Evolutionary conservation across 1,140 invertebrate species (phyloP), one percentile per base, ranked within the genome.

Genomic region (Macrobrachium rosenbergii): DNA sequence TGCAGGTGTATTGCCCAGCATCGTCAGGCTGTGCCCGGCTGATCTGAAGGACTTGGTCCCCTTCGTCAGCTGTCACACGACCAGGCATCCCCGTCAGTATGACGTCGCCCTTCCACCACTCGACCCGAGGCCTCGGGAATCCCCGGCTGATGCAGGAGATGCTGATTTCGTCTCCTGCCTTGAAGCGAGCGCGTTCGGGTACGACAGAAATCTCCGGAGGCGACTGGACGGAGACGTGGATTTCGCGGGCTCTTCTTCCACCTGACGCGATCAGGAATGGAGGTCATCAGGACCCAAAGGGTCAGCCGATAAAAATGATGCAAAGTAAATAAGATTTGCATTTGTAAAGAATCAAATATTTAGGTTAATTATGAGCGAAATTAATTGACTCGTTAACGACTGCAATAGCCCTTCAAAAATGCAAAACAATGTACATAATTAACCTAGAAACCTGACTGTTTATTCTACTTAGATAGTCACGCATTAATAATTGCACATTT

Each of bases 1-100:
- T 86, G 90, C 94, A 94, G 10, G 92, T 93, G 88, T 93, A 94
- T 14, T 88, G 90, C 28, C 92, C 92, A 14, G 84, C 89, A 88
- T 94, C 93, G 58, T 90, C 90, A 3, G 91, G 89, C 14, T 90
- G 62, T 6, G 86, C 85, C 14, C 52, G 73, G 43, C 88, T 90
- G 37, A 91, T 88, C 37, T 73, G 69, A 2, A 91, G 82, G 6
- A 78, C 73, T 16, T 37, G 60, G 5, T 69, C 14, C 8, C 58
- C 77, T 0, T 45, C 16, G 28, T 21, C 58, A 14, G 28, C 21
- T 12, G 67, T 37, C 7, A 52, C 52, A 21, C 59, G 52, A 6
- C 60, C 62, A 19, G 16, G 21, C 8, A 14, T 7, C n/a, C 59
- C 82, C 7, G 52, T 72, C 67, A 88, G 23, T n/a, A 19, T 45